These are phyloP conservation scores for Brenthis daphne DNA, from an alignment of 2,888 invertebrate genomes.

Conservation along the genomic window DNA sequence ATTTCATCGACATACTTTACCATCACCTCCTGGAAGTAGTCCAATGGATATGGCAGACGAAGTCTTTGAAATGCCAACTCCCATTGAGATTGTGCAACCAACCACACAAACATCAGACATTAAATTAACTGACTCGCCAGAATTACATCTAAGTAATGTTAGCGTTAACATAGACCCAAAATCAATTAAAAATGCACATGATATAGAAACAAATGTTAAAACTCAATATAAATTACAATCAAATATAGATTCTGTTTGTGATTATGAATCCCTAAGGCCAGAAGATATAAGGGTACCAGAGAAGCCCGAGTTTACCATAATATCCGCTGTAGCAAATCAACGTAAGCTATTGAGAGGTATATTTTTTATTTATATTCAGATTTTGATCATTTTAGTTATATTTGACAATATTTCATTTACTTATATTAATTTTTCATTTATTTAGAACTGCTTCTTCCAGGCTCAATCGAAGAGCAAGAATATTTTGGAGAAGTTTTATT, in stretches of 20 bases:
- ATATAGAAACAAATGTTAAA: constrained; percentile 56
- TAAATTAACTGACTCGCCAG: constrained; percentile 44
- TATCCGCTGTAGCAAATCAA: constrained; percentile 83
- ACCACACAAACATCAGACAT: constrained; percentile 46
- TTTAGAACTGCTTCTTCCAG: constrained; percentile 59
- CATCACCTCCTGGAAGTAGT: constrained; percentile 87
- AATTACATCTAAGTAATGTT: constrained; percentile 47
- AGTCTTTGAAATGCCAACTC: constrained; percentile 62
- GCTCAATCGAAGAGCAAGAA: constrained; percentile 88
- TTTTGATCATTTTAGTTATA: no score
- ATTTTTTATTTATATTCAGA: background rate
- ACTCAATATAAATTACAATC: constrained; percentile 59
- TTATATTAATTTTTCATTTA: no score
- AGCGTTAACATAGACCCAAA: constrained; percentile 44
- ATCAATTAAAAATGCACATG: constrained; percentile 44
- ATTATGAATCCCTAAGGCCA: constrained; percentile 70
- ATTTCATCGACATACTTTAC: constrained; percentile 91
- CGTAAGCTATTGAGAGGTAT: constrained; percentile 82
- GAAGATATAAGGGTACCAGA: constrained; percentile 81
- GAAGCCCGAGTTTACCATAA: constrained; percentile 80
- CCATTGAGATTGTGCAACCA: constrained; percentile 42
- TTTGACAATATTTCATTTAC: background rate
- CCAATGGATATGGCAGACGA: constrained; percentile 60
- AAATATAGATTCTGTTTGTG: constrained; percentile 60
- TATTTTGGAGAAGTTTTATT: constrained; percentile 90